Conservation (phyloP, 2,113 vertebrate species). For the Dasyurus viverrinus region DNA sequence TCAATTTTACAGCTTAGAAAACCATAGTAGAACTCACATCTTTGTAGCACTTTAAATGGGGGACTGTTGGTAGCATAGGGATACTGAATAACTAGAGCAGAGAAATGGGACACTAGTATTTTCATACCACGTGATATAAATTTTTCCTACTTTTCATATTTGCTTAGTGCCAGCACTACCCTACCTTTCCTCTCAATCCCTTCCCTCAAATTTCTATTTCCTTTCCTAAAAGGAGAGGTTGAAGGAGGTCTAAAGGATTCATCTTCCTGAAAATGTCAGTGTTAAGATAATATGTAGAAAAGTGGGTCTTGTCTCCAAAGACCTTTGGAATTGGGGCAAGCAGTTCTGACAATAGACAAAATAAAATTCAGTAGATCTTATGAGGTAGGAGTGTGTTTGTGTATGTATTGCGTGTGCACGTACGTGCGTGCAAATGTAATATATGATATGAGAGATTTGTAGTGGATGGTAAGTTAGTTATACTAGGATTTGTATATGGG, state of each 20-base stretch:
- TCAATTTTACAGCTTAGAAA: background rate
- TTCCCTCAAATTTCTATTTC: background rate
- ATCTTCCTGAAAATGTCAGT: conserved; percentile 18
- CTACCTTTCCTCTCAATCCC: background rate
- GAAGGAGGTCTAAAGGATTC: background rate
- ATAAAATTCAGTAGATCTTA: conserved; percentile 2
- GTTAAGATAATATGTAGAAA: conserved; percentile 14
- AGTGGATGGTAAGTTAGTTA: background rate
- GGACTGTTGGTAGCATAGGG: background rate
- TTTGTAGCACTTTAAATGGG: background rate
- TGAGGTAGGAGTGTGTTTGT: background rate
- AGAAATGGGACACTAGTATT: background rate
- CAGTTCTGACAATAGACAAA: conserved; percentile 6
- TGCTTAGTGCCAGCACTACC: background rate
- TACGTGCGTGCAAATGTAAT: background rate
- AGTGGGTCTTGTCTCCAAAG: conserved; percentile 7
- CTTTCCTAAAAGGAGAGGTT: conserved; percentile 31
- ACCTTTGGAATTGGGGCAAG: background rate
- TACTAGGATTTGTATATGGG: conserved; percentile 5
- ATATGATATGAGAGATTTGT: background rate
- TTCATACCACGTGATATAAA: background rate
- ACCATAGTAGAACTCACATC: background rate
- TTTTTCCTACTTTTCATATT: background rate
- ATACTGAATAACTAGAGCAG: background rate
- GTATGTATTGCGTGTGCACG: no score